phyloP scores from a whole-genome alignment of 2,113 vertebrate genomes.

The Centropus bengalensis region DNA sequence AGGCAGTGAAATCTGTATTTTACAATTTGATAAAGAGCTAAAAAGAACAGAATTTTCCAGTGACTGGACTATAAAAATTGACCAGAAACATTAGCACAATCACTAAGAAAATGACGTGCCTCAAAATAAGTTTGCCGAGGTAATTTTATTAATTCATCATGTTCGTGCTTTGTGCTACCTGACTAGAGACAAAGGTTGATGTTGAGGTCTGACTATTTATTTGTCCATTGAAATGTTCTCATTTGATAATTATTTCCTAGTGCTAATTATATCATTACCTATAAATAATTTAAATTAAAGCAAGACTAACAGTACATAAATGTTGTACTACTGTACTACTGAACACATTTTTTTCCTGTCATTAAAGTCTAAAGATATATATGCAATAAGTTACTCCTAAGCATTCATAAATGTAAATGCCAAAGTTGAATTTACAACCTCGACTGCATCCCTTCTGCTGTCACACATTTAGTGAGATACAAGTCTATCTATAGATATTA shows the following conservation, averaged over 20 bases:
- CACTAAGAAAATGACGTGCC: neutral
- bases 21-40: neutral
- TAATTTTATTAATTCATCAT: neutral
- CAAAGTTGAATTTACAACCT: neutral
- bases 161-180: neutral
- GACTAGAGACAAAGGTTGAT: neutral
- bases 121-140: neutral
- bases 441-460: neutral
- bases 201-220: neutral
- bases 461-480: neutral
- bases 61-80: neutral
- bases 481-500: neutral
- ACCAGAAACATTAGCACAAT: neutral
- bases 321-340: neutral
- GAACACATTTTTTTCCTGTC: neutral
- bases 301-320: neutral
- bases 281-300: slow-evolving; percentile 24
- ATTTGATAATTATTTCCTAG: neutral
- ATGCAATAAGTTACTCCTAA: neutral
- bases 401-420: neutral
- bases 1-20: slow-evolving; percentile 26
- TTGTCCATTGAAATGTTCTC: neutral
- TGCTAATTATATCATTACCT: neutral
- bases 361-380: neutral
- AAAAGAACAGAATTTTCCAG: slow-evolving; percentile 9